Percentiles rank a stretch among this genome's conserved stretches.
Conservation (phyloP, 2,888 invertebrate species). For the Erynnis tages region DNA sequence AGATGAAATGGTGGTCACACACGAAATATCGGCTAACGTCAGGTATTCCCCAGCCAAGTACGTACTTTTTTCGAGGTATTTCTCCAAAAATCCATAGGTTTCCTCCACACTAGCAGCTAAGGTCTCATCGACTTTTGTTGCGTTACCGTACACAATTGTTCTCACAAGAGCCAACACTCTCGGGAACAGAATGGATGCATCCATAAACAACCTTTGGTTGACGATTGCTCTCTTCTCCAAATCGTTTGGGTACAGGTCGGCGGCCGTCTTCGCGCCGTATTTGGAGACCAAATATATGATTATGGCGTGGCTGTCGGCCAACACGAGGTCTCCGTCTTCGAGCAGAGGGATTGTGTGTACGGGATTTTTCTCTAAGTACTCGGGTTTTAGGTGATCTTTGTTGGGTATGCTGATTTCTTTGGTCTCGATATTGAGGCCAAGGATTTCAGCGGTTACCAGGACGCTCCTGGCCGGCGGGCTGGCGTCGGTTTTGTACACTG, state of each 20-base stretch:
- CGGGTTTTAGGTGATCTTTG: conserved; percentile 41
- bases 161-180: conserved; percentile 32
- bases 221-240: conserved; percentile 42
- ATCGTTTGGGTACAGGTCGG: conserved; percentile 46
- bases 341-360: conserved; percentile 46
- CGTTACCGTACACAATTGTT: conserved; percentile 32
- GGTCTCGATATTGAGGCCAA: conserved; percentile 41
- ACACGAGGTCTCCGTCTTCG: conserved; percentile 49
- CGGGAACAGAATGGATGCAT: conserved; percentile 42
- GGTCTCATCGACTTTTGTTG: conserved; percentile 32
- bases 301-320: conserved; percentile 52
- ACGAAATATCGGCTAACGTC: conserved; percentile 50
- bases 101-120: conserved; percentile 38
- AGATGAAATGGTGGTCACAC: conserved; percentile 42
- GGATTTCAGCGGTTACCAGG: conserved; percentile 42
- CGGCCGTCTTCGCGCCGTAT: conserved; percentile 46
- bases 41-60: conserved; percentile 43
- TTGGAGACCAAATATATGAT: conserved; percentile 50
- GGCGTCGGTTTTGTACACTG: conserved; percentile 28
- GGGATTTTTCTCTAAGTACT: conserved; percentile 48
- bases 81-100: conserved; percentile 45
- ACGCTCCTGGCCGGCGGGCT: conserved; percentile 47
- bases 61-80: conserved; percentile 42
- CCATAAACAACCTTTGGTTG: conserved; percentile 46
- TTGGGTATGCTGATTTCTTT: conserved; percentile 36